These are phyloP conservation scores for Meloe dianella DNA, from an alignment of 2,888 invertebrate genomes.

Conservation along the genomic window DNA sequence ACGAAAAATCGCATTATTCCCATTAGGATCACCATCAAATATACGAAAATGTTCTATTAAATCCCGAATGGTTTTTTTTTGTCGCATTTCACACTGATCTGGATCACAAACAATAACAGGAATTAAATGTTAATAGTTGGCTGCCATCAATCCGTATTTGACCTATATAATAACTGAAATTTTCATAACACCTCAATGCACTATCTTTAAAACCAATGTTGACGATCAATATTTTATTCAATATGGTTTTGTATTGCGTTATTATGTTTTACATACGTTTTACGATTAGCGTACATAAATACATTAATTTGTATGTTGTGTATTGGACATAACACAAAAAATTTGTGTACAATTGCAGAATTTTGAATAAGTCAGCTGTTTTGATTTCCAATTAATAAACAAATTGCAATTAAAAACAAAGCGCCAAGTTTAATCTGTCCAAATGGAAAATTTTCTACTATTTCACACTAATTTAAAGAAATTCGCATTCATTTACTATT, in stretches of 20 bases:
- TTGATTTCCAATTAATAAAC: not conserved
- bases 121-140: not conserved
- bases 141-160: not conserved
- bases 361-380: not conserved
- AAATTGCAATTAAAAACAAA: not conserved
- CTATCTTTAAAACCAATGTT: not conserved
- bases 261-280: not conserved
- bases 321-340: conserved; percentile 4
- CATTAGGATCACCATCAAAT: too few relatives aligned
- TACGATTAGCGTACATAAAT: not conserved
- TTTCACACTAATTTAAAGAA: not conserved
- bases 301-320: not conserved
- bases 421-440: not conserved
- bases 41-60: too few relatives aligned
- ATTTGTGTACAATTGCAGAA: not conserved
- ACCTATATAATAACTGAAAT: not conserved
- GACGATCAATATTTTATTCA: not conserved
- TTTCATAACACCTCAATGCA: not conserved
- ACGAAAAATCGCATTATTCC: too few relatives aligned
- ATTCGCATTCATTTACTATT: too few relatives aligned
- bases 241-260: not conserved
- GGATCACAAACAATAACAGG: not conserved
- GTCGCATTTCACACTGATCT: not conserved
- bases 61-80: not conserved
- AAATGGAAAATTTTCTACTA: not conserved